phyloP scores from a whole-genome alignment of 2,888 invertebrate species.

The Adineta ricciae region DNA sequence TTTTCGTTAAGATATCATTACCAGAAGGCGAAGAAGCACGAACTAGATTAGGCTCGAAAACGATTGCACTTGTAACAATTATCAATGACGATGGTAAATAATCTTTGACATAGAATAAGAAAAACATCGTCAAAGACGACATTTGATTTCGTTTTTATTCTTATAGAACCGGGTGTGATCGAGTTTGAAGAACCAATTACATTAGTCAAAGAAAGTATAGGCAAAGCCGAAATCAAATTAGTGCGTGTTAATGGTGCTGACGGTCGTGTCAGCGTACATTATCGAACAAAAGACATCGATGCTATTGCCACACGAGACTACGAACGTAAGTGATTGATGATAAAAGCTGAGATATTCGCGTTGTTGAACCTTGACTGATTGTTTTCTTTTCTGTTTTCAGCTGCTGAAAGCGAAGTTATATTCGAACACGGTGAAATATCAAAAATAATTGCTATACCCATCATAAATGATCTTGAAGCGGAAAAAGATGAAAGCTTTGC shows the following conservation, averaged over 20 bases:
- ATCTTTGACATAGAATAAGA: not conserved
- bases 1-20: constrained; percentile 53
- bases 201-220: constrained; percentile 55
- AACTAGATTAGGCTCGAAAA: constrained; percentile 53
- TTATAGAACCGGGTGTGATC: constrained; percentile 55
- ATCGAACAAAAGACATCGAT: constrained; percentile 56
- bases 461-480: constrained; percentile 49
- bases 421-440: constrained; percentile 45
- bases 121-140: too few relatives aligned
- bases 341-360: too few relatives aligned
- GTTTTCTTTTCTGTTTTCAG: constrained; percentile 38
- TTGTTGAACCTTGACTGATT: not conserved
- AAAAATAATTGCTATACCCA: constrained; percentile 41
- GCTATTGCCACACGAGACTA: constrained; percentile 55
- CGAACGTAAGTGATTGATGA: constrained; percentile 30
- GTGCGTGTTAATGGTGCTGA: constrained; percentile 55
- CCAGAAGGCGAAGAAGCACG: constrained; percentile 40
- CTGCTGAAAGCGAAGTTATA: constrained; percentile 37
- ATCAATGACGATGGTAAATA: constrained; percentile 56
- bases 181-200: constrained; percentile 55
- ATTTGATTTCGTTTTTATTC: too few relatives aligned
- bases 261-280: constrained; percentile 53
- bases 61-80: constrained; percentile 57
- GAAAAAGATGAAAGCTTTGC: constrained; percentile 59
- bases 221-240: constrained; percentile 52